phyloP scores from a whole-genome alignment of 1,140 invertebrate species.

The Lutraria rhynchaena region DNA sequence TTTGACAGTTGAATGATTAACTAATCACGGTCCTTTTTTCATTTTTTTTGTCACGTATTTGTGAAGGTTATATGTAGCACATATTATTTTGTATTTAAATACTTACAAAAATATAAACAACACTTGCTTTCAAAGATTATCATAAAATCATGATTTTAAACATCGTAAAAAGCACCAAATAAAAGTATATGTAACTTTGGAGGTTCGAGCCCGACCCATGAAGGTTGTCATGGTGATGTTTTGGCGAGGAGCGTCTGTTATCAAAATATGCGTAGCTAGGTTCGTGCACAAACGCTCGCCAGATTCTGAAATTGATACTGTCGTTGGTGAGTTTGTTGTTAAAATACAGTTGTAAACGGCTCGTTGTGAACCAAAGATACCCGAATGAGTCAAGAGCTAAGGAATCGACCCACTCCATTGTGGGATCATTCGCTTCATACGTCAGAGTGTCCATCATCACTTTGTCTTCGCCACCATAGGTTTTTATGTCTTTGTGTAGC shows the following conservation, averaged over 20 bases:
- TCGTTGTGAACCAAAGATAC: slow-evolving; percentile 66
- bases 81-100: too few relatives aligned
- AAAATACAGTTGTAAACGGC: slow-evolving; percentile 55
- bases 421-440: slow-evolving; percentile 41
- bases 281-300: slow-evolving; percentile 66
- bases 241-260: not conserved
- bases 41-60: too few relatives aligned
- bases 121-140: too few relatives aligned
- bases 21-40: too few relatives aligned
- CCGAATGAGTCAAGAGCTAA: slow-evolving; percentile 62
- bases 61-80: too few relatives aligned
- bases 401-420: slow-evolving; percentile 66
- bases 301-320: slow-evolving; percentile 62
- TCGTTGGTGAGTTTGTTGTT: slow-evolving; percentile 49
- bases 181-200: not conserved
- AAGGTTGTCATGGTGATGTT: not conserved
- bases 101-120: too few relatives aligned
- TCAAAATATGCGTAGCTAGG: slow-evolving; percentile 59
- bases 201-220: not conserved
- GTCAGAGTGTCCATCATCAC: slow-evolving; percentile 56
- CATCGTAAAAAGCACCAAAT: not conserved
- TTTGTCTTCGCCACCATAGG: slow-evolving; percentile 43
- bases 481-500: slow-evolving; percentile 50
- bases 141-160: slow-evolving; percentile 11
- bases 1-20: too few relatives aligned